phyloP scores from a whole-genome alignment of 1,140 invertebrate genomes.

The Chironomus tepperi region DNA sequence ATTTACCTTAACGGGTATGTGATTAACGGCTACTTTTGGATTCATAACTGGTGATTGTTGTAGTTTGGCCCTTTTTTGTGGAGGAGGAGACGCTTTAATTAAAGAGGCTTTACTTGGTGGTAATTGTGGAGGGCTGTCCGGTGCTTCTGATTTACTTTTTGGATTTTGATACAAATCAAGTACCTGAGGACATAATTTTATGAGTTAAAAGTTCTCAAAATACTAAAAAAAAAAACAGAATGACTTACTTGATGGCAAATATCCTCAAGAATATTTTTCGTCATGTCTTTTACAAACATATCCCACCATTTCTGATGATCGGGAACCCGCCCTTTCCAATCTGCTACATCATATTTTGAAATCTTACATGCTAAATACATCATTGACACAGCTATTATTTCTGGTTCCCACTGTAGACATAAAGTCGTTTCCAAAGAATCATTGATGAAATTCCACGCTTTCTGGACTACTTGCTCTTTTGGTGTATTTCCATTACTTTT shows the following conservation, averaged over 20 bases:
- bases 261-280: slow-evolving; percentile 90
- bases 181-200: no score
- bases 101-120: slow-evolving; percentile 37
- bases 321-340: slow-evolving; percentile 76
- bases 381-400: slow-evolving; percentile 95
- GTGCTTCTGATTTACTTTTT: slow-evolving; percentile 41
- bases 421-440: slow-evolving; percentile 95
- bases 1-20: slow-evolving; percentile 8
- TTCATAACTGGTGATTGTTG: slow-evolving; percentile 16
- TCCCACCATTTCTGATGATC: slow-evolving; percentile 95
- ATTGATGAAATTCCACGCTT: slow-evolving; percentile 99
- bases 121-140: slow-evolving; percentile 51
- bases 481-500: slow-evolving; percentile 51
- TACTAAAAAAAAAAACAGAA: no score
- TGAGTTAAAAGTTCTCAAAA: no score
- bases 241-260: slow-evolving; percentile 87
- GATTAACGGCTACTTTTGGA: not conserved
- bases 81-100: slow-evolving; percentile 34
- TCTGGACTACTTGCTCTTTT: slow-evolving; percentile 83
- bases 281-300: slow-evolving; percentile 87
- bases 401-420: slow-evolving; percentile 97
- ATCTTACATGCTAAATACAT: slow-evolving; percentile 95
- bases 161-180: slow-evolving; percentile 72
- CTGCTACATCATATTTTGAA: slow-evolving; percentile 88
- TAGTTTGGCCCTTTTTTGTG: slow-evolving; percentile 25